These are phyloP conservation scores for Xanthorhoe spadicearia DNA, from an alignment of 2,888 invertebrate species.

Conservation along the genomic window DNA sequence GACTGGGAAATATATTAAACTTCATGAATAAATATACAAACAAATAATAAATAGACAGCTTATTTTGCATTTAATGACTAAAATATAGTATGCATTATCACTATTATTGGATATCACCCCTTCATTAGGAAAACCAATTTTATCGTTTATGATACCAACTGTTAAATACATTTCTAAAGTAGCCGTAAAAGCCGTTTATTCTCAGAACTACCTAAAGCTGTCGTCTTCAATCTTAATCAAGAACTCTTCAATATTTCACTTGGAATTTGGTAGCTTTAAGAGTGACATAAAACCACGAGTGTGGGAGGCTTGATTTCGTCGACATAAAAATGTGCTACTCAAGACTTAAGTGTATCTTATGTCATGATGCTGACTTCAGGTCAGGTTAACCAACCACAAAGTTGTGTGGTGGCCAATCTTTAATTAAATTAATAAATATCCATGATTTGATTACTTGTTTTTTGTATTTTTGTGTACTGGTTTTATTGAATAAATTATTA, in stretches of 20 bases:
- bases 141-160: too few relatives aligned
- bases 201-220: constrained; percentile 4
- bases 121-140: too few relatives aligned
- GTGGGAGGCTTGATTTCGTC: constrained; percentile 44
- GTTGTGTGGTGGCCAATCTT: constrained; percentile 18
- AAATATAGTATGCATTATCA: too few relatives aligned
- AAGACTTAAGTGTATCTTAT: constrained; percentile 16
- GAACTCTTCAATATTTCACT: constrained; percentile 9
- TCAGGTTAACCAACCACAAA: constrained; percentile 13
- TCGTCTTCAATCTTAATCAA: constrained; percentile 9
- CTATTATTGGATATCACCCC: too few relatives aligned
- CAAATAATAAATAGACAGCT: too few relatives aligned
- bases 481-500: too few relatives aligned
- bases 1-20: too few relatives aligned
- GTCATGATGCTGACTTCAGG: neutral
- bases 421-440: too few relatives aligned
- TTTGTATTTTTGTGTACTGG: too few relatives aligned
- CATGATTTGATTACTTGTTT: too few relatives aligned
- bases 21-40: too few relatives aligned
- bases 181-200: neutral
- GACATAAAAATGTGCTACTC: constrained; percentile 26
- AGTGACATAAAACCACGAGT: constrained; percentile 36
- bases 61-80: too few relatives aligned
- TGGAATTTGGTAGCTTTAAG: constrained; percentile 15
- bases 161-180: neutral